These are phyloP conservation scores for Melitaea cinxia DNA, from an alignment of 1,140 invertebrate species.

Conservation along the genomic window DNA sequence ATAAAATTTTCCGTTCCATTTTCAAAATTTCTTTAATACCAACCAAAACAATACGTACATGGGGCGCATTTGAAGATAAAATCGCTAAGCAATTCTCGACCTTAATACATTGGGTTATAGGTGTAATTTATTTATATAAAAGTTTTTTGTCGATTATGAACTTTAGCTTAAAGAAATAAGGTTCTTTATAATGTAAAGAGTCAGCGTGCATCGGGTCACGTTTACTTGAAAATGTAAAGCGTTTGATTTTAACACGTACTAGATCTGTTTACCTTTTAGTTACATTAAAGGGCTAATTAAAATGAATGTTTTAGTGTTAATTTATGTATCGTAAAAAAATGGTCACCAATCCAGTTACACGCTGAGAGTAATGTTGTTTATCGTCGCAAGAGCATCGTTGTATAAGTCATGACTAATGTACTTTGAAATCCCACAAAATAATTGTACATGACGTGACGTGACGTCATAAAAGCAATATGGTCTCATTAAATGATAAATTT, in stretches of 20 bases:
- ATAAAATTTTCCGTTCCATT: background rate
- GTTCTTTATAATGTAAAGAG: background rate
- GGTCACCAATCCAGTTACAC: no score
- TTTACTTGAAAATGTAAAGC: conserved; percentile 6
- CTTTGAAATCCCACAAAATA: no score
- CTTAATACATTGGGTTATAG: background rate
- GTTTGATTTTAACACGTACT: conserved; percentile 8
- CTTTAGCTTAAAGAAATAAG: background rate
- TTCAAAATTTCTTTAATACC: background rate
- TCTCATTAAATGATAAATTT: no score
- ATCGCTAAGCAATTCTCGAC: background rate
- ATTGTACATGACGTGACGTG: no score
- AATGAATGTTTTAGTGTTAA: no score
- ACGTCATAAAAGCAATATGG: background rate
- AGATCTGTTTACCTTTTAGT: conserved; percentile 3
- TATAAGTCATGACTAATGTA: no score
- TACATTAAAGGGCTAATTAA: background rate
- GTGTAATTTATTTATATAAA: background rate
- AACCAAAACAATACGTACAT: background rate
- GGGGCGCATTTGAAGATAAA: background rate
- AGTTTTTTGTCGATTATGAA: background rate
- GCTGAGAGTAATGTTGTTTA: no score
- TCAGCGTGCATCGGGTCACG: conserved; percentile 16
- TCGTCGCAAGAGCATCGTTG: no score
- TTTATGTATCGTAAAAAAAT: no score